Conservation (phyloP, 2,797 vertebrate genomes). For the Morus bassanus region DNA sequence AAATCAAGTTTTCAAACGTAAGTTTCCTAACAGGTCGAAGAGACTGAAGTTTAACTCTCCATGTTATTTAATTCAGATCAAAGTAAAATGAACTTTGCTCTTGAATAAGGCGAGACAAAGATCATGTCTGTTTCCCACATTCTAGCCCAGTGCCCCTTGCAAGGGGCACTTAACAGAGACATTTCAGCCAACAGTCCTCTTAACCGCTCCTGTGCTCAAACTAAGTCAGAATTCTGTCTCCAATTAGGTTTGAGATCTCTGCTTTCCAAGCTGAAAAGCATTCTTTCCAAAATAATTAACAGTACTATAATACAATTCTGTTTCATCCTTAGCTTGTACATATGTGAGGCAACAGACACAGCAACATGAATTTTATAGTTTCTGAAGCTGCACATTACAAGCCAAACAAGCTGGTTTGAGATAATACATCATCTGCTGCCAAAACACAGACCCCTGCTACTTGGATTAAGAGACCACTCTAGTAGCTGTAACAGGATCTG, state of each 20-base stretch:
- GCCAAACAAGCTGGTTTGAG: not conserved
- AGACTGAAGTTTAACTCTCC: not conserved
- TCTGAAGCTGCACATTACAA: not conserved
- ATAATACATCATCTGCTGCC: not conserved
- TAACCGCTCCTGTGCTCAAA: not conserved
- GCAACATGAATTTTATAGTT: not conserved
- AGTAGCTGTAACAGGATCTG: not conserved
- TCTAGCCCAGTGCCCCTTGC: not conserved
- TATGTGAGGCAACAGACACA: not conserved
- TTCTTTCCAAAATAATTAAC: not conserved
- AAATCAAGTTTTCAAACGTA: not conserved
- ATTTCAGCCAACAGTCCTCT: not conserved
- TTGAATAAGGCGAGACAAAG: not conserved
- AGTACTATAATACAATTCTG: not conserved
- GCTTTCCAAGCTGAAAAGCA: not conserved
- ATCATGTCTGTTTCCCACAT: not conserved
- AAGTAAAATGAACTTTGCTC: not conserved
- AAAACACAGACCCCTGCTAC: not conserved
- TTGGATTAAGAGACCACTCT: not conserved
- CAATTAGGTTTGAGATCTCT: not conserved
- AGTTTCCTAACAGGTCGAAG: not conserved
- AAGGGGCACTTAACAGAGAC: not conserved
- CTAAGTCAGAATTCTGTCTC: not conserved
- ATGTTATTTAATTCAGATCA: not conserved
- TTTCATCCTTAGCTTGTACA: not conserved